Percentiles rank a stretch among this genome's conserved stretches.
Conservation (phyloP, 2,797 vertebrate genomes). For the Melopsittacus undulatus region DNA sequence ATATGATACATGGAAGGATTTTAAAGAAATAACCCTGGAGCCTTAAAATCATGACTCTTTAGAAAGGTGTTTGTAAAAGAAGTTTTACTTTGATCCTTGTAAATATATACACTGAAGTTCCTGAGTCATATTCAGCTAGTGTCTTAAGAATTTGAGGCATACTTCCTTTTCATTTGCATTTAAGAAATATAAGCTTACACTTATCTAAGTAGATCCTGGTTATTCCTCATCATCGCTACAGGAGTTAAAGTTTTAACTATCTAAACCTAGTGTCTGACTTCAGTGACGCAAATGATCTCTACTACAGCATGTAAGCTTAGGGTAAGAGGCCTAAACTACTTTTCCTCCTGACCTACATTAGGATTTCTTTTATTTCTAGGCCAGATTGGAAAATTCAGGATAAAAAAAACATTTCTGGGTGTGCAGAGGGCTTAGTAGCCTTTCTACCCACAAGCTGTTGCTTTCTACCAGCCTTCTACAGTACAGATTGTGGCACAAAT, state of each 20-base stretch:
- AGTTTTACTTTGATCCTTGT: slow-evolving; percentile 34
- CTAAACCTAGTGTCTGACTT: slow-evolving; percentile 59
- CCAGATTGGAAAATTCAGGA: slow-evolving; percentile 62
- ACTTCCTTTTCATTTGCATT: slow-evolving; percentile 56
- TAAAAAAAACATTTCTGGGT: slow-evolving; percentile 64
- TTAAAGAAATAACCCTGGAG: not conserved
- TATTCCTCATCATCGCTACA: slow-evolving; percentile 33
- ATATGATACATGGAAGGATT: not conserved
- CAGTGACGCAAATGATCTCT: not conserved
- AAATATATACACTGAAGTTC: not conserved
- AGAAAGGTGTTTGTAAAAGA: slow-evolving; percentile 14
- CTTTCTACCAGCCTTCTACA: slow-evolving; percentile 59
- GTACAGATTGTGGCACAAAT: slow-evolving; percentile 67
- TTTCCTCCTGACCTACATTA: slow-evolving; percentile 72
- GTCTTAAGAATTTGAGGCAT: slow-evolving; percentile 41
- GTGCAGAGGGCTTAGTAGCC: slow-evolving; percentile 60
- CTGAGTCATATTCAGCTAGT: slow-evolving; percentile 8
- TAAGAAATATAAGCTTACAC: slow-evolving; percentile 60
- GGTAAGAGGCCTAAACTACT: slow-evolving; percentile 66
- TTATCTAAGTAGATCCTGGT: slow-evolving; percentile 55
- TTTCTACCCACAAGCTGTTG: slow-evolving; percentile 67
- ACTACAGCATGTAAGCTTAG: slow-evolving; percentile 52
- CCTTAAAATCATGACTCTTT: not conserved
- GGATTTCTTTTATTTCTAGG: slow-evolving; percentile 63
- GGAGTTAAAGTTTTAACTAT: slow-evolving; percentile 68